These are phyloP conservation scores for Azorinus chamasolen DNA, from an alignment of 2,888 invertebrate species.

Conservation along the genomic window DNA sequence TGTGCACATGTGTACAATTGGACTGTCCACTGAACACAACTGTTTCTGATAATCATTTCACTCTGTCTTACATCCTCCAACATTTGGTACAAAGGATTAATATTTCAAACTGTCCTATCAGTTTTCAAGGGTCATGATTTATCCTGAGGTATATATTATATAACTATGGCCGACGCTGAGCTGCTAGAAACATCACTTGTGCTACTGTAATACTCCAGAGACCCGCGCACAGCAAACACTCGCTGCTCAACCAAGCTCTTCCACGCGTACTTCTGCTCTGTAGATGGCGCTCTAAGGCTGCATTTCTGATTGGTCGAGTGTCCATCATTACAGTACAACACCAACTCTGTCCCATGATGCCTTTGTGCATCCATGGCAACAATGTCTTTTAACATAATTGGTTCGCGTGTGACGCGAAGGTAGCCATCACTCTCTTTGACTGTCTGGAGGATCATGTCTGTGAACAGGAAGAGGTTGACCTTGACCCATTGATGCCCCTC, in stretches of 20 bases:
- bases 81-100: too few relatives aligned
- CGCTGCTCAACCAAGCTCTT: conserved; percentile 82
- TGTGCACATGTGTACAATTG: too few relatives aligned
- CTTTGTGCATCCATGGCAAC: conserved; percentile 75
- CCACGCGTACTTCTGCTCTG: conserved; percentile 83
- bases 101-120: too few relatives aligned
- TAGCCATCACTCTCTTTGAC: conserved; percentile 72
- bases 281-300: conserved; percentile 76
- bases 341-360: conserved; percentile 79
- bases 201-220: conserved; percentile 70
- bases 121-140: too few relatives aligned
- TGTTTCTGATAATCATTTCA: too few relatives aligned
- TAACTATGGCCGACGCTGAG: conserved; percentile 60
- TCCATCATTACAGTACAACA: conserved; percentile 67
- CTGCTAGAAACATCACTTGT: conserved; percentile 68
- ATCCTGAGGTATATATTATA: conserved; percentile 45
- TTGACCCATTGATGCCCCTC: conserved; percentile 78
- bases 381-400: conserved; percentile 75
- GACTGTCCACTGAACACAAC: too few relatives aligned
- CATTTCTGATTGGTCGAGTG: conserved; percentile 53
- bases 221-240: conserved; percentile 69
- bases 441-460: conserved; percentile 80
- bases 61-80: too few relatives aligned
- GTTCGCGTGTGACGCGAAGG: conserved; percentile 77
- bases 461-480: conserved; percentile 79